phyloP scores from a whole-genome alignment of 1,140 invertebrate species.

The Drosophila santomea region DNA sequence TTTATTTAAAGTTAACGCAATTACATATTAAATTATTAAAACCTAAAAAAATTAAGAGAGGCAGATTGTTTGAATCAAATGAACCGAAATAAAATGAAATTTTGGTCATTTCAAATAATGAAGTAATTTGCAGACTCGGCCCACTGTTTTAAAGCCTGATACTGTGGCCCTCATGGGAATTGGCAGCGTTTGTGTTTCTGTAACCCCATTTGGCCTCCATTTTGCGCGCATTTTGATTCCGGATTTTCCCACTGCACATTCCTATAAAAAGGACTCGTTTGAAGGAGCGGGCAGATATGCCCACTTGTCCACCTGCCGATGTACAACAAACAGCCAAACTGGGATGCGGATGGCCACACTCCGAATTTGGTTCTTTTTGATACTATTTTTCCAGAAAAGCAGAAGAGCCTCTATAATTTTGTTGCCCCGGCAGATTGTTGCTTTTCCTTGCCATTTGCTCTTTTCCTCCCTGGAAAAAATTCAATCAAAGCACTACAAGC shows the following conservation, averaged over 20 bases:
- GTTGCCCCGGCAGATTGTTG: constrained; percentile 57
- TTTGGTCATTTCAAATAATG: neutral
- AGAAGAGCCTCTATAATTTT: constrained; percentile 46
- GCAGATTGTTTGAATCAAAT: too few species aligned
- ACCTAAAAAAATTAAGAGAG: too few species aligned
- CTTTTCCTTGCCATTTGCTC: constrained; percentile 11
- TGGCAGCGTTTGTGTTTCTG: constrained; percentile 63
- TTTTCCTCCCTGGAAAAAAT: constrained; percentile 37
- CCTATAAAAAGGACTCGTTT: constrained; percentile 26
- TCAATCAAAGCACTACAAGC: constrained; percentile 75
- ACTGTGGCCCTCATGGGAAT: constrained; percentile 54
- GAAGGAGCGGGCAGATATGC: neutral
- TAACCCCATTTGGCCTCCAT: constrained; percentile 81
- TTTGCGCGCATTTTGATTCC: constrained; percentile 79
- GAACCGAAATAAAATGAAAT: too few species aligned
- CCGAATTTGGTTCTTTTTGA: constrained; percentile 57
- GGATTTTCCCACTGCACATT: constrained; percentile 58
- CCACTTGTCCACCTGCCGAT: constrained; percentile 35
- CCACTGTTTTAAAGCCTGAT: constrained; percentile 41
- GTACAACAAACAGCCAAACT: constrained; percentile 22
- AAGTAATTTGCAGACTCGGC: neutral
- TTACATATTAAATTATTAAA: too few species aligned
- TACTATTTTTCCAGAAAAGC: constrained; percentile 34
- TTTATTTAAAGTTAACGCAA: too few species aligned
- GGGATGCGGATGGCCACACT: constrained; percentile 19